A percentile compares a stretch with the other conserved stretches of the same genome.
These are phyloP conservation scores for Urocolius indicus DNA, from an alignment of 2,113 vertebrate species.

Conservation along the genomic window DNA sequence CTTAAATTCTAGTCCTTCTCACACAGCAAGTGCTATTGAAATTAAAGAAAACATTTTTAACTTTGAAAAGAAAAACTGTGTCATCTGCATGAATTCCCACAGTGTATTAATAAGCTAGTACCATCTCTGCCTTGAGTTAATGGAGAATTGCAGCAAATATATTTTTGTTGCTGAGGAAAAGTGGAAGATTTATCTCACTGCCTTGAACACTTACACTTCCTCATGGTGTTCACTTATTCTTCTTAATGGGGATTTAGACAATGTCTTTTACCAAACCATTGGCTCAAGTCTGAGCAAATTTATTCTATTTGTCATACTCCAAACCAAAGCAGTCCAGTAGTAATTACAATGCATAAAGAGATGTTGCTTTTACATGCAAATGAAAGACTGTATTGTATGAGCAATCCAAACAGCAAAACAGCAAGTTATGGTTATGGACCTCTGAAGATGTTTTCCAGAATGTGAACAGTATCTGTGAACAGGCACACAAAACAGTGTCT, in stretches of 20 bases:
- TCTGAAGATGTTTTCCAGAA: not conserved
- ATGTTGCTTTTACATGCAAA: slow-evolving; percentile 21
- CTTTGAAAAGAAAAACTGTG: not conserved
- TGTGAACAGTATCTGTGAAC: not conserved
- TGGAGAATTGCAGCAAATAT: not conserved
- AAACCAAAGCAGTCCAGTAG: slow-evolving; percentile 16
- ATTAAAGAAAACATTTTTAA: not conserved
- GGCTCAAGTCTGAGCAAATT: not conserved
- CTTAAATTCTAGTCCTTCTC: not conserved
- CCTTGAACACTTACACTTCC: slow-evolving; percentile 2
- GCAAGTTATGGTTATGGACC: not conserved
- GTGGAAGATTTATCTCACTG: slow-evolving; percentile 15
- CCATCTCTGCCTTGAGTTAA: not conserved
- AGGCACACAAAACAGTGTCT: not conserved
- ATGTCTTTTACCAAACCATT: not conserved
- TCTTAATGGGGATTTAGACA: slow-evolving; percentile 10
- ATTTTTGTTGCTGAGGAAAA: slow-evolving; percentile 24
- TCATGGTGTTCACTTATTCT: slow-evolving; percentile 18
- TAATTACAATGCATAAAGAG: not conserved
- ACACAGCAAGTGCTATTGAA: not conserved
- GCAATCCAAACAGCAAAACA: not conserved
- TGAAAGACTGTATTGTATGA: not conserved
- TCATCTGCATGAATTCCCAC: not conserved
- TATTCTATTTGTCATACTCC: slow-evolving; percentile 12
- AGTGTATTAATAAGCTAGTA: not conserved